These are phyloP conservation scores for Lamellibrachia luymesi DNA, from an alignment of 1,140 invertebrate genomes.

Conservation along the genomic window DNA sequence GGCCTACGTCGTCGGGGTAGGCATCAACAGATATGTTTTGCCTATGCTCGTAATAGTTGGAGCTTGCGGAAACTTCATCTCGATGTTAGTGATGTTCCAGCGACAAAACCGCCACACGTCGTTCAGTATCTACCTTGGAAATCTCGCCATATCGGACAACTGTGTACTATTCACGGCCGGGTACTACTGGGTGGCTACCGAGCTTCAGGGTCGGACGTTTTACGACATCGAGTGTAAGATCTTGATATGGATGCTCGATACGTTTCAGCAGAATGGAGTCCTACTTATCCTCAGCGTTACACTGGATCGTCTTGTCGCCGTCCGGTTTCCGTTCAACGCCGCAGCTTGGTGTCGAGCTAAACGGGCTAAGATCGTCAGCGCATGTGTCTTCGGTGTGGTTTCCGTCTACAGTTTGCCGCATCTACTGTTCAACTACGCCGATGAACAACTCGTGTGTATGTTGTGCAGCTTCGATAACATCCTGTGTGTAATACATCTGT, in stretches of 20 bases:
- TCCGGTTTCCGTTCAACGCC: neutral
- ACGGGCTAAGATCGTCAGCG: neutral
- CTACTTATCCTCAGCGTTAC: neutral
- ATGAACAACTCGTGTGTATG: neutral
- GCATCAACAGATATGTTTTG: neutral
- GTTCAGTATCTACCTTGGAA: slow-evolving; percentile 4
- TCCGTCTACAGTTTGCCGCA: neutral
- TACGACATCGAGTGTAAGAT: slow-evolving; percentile 7
- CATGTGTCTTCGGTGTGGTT: neutral
- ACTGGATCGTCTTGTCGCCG: slow-evolving; percentile 8
- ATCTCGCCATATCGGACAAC: slow-evolving; percentile 9
- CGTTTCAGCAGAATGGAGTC: neutral
- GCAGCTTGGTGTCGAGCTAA: neutral
- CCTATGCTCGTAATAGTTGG: neutral
- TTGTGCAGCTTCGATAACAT: neutral
- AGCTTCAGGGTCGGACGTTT: neutral
- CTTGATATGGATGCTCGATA: slow-evolving; percentile 11
- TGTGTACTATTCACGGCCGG: slow-evolving; percentile 5
- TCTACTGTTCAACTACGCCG: neutral
- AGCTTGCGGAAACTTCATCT: slow-evolving; percentile 10
- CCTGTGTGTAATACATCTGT: neutral
- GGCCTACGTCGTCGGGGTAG: neutral
- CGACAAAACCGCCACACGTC: slow-evolving; percentile 9
- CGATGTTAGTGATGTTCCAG: slow-evolving; percentile 6
- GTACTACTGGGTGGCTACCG: neutral